Base-by-base conservation (phyloP, 1,140 invertebrate species). In the Papilio machaon region DNA sequence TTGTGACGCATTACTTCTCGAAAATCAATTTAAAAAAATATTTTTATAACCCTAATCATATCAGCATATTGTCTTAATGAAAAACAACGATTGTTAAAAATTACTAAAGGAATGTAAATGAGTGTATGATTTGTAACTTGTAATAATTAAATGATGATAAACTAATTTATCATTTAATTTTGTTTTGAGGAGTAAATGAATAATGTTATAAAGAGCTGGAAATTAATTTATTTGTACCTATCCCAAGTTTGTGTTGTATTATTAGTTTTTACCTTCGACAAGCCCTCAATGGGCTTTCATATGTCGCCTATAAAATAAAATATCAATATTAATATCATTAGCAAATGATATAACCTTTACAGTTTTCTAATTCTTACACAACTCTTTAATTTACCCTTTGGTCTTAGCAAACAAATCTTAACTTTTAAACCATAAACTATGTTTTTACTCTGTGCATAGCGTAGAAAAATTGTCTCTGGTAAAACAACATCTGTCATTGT, bases 161-260 rank as follows among this genome's bases (percentile, higher is more conserved):
- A 70, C 38, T 10, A 70, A 35, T 38, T 13, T 70, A 70, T 70
- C 23, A 30, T 76, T 52, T 47, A 19, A 79, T 79, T 67, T 67
- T 79, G 77, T 79, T 79, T 67, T 64, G 46, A 79, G 58, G 77
- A 79, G 77, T 79, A 79, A 79, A 79, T 79, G 77, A 79, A 79
- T 47, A 79, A 79, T 46, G 77, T 79, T 79, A 77, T 46, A 64
- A 79, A 67, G 77, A 77, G 13, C 13, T 15, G 60, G 19, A 67
- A 35, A 67, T 67, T 3, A 15, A 35, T 67, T 67, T 35, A 67
- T 67, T 67, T 67, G 1, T 11, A 35, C 13, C 64, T n/a, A n/a
- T 38, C 23, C 64, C 23, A 23, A 64, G 60, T 5, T 64, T 64
- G 5, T 52, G 49, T 52, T 52, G 3, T 6, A 43, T 43, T 43